Evolutionary conservation across 1,140 invertebrate genomes (phyloP).

Genomic region (Planococcus citri): DNA sequence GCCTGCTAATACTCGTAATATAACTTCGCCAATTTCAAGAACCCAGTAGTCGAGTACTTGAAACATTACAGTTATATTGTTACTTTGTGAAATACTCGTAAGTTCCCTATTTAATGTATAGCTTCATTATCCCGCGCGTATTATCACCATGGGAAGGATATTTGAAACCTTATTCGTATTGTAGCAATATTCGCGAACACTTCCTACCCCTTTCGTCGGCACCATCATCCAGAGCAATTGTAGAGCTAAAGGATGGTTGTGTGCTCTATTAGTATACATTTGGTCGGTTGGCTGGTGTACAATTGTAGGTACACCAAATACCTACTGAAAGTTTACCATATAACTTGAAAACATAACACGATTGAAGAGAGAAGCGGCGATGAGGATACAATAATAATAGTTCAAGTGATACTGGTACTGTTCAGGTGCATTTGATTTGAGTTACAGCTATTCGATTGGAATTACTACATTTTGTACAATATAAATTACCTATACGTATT

Average conservation of each 20-base stretch:
- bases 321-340: no score
- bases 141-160: not conserved
- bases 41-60: not conserved
- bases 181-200: not conserved
- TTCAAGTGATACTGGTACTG: not conserved
- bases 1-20: not conserved
- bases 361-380: no score
- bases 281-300: no score
- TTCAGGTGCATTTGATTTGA: not conserved
- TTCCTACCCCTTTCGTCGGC: not conserved
- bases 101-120: not conserved
- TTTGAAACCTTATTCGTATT: not conserved
- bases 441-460: no score
- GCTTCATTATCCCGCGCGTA: not conserved
- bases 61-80: not conserved
- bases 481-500: no score
- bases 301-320: not conserved
- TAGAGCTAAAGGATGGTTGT: not conserved
- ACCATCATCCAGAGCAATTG: no score
- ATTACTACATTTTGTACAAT: no score
- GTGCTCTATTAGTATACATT: no score
- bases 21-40: not conserved
- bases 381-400: no score
- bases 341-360: no score
- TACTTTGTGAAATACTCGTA: conserved; percentile 1